Base-by-base conservation (phyloP, 2,888 invertebrate species). In the Antheraea yamamai region DNA sequence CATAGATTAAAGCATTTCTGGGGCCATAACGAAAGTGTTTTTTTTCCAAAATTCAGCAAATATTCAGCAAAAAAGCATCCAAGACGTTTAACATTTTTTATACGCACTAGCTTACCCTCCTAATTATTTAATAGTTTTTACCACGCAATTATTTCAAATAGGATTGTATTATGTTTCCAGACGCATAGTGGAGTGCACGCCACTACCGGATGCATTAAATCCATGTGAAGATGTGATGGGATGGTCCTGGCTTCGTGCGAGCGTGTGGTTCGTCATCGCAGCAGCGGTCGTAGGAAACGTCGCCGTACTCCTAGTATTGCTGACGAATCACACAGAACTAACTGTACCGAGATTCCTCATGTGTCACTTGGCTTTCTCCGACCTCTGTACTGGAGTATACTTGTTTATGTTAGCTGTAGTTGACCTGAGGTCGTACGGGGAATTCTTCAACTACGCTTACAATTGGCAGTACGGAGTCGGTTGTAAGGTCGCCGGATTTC, bases 141-240 rank as follows among this genome's bases (percentile, higher is more conserved):
- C 47, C 12, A 47, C 47, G 12, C 47, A 47, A 47, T 47, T 7
- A 47, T 12, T 47, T 47, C 7, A 58, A 55, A 70, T n/a, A 74
- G 35, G 0, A 30, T 51, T 88, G 87, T 12, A 66, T 66, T 2
- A 14, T 64, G 4, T 30, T 89, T 94, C 92, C 47, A 87, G 82
- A 1, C 87, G 91, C 14, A 83, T 93, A 79, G 95, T 97, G 7
- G 94, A 95, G 83, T 98, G 98, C 87, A 95, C 94, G 64, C 98
- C 98, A 0, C 95, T 95, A 78, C 97, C 98, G 0, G 97, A 98
- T 89, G 97, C 97, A 0, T 92, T 98, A 74, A 98, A 98, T 90
- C 98, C 98, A 0, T 98, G 98, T 89, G 98, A 98, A 87, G 98
- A 98, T 88, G 97, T 98, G 76, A 98, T 98, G 97, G 98, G 98